Percentiles rank a stretch among this genome's conserved stretches.
Conservation (phyloP, 2,888 invertebrate species). For the Diadegma fenestrale region DNA sequence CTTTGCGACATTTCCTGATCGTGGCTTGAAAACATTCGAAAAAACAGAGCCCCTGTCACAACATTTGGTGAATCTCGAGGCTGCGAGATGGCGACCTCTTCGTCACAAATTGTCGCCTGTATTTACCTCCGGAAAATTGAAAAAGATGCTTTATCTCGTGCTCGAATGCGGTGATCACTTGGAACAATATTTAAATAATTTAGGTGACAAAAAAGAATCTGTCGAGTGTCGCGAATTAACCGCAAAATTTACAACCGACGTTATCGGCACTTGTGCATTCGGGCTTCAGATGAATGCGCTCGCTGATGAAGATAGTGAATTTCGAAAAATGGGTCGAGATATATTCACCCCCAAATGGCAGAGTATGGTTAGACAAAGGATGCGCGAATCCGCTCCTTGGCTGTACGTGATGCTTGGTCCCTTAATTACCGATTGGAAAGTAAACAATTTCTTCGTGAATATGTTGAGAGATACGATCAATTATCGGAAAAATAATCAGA, state of each 20-base stretch:
- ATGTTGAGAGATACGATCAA: constrained; percentile 85
- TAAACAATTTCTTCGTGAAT: constrained; percentile 85
- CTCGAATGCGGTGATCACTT: constrained; percentile 81
- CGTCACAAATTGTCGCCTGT: constrained; percentile 84
- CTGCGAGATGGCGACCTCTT: constrained; percentile 84
- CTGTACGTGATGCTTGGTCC: constrained; percentile 67
- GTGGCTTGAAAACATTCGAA: constrained; percentile 67
- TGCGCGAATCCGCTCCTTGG: constrained; percentile 69
- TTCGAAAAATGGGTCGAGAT: constrained; percentile 81
- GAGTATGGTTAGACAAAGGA: constrained; percentile 67
- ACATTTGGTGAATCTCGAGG: constrained; percentile 82
- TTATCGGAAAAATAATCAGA: constrained; percentile 85
- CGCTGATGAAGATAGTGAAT: constrained; percentile 81
- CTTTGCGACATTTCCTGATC: constrained; percentile 74
- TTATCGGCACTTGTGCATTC: constrained; percentile 85
- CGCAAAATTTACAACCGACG: constrained; percentile 84
- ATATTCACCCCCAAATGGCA: constrained; percentile 74
- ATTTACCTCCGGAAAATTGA: constrained; percentile 86
- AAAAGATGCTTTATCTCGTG: constrained; percentile 84
- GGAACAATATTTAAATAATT: constrained; percentile 75
- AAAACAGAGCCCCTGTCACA: constrained; percentile 80
- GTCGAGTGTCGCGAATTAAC: constrained; percentile 80
- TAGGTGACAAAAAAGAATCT: constrained; percentile 66
- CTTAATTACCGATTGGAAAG: constrained; percentile 59
- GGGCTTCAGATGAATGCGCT: constrained; percentile 84